A percentile compares a stretch with the other conserved stretches of the same genome.
These are phyloP conservation scores for Helicoverpa assulta DNA, from an alignment of 2,888 invertebrate genomes.

Conservation along the genomic window DNA sequence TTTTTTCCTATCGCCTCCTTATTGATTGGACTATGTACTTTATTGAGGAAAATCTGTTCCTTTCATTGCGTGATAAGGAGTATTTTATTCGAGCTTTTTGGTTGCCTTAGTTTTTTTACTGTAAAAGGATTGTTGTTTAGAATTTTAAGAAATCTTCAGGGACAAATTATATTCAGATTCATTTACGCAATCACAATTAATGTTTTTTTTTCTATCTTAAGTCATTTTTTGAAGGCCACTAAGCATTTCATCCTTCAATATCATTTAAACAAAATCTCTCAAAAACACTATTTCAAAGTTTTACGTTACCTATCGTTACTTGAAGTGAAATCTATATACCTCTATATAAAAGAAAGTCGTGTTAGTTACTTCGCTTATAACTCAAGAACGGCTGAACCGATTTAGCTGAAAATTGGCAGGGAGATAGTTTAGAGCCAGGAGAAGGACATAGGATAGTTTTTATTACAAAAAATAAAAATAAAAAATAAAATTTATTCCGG, in stretches of 20 bases:
- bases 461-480: too few relatives aligned
- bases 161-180: neutral
- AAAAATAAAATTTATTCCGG: too few relatives aligned
- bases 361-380: too few relatives aligned
- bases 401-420: too few relatives aligned
- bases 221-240: too few relatives aligned
- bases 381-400: too few relatives aligned
- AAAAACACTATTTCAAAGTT: neutral
- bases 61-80: constrained; percentile 9
- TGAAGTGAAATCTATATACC: too few relatives aligned
- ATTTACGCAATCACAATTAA: neutral
- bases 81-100: constrained; percentile 12
- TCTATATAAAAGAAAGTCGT: too few relatives aligned
- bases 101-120: neutral
- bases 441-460: too few relatives aligned
- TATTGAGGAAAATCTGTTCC: constrained; percentile 46
- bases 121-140: neutral
- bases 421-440: too few relatives aligned
- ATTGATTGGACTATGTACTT: constrained; percentile 54
- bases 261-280: neutral
- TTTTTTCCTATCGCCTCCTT: constrained; percentile 41
- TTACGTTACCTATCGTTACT: neutral
- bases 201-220: too few relatives aligned
- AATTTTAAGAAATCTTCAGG: neutral
- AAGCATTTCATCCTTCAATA: neutral